Evolutionary conservation across 1,140 invertebrate genomes (phyloP).

Genomic region (Penaeus japonicus): DNA sequence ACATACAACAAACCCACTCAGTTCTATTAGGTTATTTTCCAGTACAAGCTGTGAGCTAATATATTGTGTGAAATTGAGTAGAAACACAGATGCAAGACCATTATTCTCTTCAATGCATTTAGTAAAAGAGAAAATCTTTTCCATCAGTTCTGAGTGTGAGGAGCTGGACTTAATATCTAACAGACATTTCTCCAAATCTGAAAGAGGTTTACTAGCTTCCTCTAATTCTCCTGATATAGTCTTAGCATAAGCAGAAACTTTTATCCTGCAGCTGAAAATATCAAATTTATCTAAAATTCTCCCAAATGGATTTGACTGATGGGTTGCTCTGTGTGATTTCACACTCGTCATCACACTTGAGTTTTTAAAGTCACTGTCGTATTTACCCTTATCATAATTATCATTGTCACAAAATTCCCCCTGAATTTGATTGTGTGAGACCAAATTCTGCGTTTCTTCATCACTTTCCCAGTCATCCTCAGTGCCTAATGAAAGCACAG

Average conservation of each 20-base stretch:
- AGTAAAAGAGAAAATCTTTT: neutral
- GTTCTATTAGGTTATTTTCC: neutral
- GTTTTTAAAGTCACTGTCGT: neutral
- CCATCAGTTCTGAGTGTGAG: neutral
- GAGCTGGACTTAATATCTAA: neutral
- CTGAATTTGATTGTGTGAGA: neutral
- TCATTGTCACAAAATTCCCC: neutral
- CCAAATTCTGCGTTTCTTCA: neutral
- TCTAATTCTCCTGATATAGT: neutral
- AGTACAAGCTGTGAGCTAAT: conserved; percentile 20
- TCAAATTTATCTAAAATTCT: neutral
- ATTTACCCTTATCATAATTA: neutral
- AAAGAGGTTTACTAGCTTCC: neutral
- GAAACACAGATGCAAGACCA: neutral
- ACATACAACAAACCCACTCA: conserved; percentile 14
- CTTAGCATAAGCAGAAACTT: neutral
- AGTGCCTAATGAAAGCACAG: neutral
- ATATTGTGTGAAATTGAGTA: conserved; percentile 11
- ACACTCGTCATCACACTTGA: neutral
- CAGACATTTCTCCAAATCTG: neutral
- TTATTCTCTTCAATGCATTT: neutral
- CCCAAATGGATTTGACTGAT: neutral
- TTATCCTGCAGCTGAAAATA: conserved; percentile 6
- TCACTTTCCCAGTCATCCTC: neutral
- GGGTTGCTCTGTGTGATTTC: neutral